These are phyloP conservation scores for Hypsibius dujardini DNA, from an alignment of 1,140 invertebrate genomes.

Conservation along the genomic window DNA sequence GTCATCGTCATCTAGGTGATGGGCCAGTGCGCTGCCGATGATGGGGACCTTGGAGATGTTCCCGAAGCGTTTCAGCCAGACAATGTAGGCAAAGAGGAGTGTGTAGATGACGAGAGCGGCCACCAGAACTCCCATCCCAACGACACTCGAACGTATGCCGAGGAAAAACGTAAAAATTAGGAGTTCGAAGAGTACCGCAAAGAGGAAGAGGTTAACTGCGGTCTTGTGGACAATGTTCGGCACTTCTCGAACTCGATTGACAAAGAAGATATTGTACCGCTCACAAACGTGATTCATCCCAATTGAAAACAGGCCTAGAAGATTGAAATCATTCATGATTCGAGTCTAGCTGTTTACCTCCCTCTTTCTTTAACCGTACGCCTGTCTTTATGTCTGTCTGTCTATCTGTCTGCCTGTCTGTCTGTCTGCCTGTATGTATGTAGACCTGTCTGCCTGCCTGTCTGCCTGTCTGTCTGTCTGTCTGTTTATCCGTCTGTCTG, in stretches of 20 bases:
- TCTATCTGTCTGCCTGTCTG: no score
- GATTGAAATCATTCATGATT: not conserved
- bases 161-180: not conserved
- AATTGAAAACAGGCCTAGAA: not conserved
- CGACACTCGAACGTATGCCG: not conserved
- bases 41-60: not conserved
- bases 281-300: not conserved
- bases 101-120: not conserved
- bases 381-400: no score
- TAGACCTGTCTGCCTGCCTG: no score
- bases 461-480: no score
- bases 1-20: not conserved
- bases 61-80: not conserved
- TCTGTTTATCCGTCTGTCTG: no score
- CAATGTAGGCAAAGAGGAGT: not conserved
- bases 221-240: not conserved
- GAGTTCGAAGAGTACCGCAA: not conserved
- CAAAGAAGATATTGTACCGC: conserved; percentile 4
- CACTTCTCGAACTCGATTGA: not conserved
- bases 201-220: not conserved
- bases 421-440: no score
- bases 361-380: no score
- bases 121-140: not conserved
- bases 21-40: not conserved
- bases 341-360: not conserved